These are phyloP conservation scores for Grammomys surdaster DNA, from an alignment of 2,113 vertebrate genomes.

Conservation along the genomic window DNA sequence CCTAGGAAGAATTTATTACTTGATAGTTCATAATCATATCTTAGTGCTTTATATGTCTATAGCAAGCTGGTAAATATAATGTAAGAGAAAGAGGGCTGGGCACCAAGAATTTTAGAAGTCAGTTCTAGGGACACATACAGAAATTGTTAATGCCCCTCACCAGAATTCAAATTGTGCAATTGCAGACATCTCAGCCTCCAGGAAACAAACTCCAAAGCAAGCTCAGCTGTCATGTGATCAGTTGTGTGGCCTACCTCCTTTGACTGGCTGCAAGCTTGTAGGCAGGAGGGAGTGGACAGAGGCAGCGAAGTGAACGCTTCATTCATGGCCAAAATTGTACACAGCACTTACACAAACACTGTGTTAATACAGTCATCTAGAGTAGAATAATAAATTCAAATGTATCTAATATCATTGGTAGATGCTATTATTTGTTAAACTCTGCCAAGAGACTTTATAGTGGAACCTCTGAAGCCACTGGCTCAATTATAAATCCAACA, in stretches of 20 bases:
- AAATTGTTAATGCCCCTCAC: slow-evolving; percentile 34
- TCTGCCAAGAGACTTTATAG: slow-evolving; percentile 61
- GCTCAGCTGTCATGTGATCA: slow-evolving; percentile 17
- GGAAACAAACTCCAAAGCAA: slow-evolving; percentile 48
- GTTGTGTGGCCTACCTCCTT: slow-evolving; percentile 35
- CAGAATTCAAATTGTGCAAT: not conserved
- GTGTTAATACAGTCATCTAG: slow-evolving; percentile 50
- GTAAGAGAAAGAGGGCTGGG: not conserved
- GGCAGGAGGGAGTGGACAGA: slow-evolving; percentile 21
- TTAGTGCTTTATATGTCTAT: not conserved
- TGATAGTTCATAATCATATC: not conserved
- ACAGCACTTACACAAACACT: not conserved
- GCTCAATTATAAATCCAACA: not conserved
- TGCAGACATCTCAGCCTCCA: slow-evolving; percentile 29
- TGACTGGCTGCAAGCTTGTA: slow-evolving; percentile 7
- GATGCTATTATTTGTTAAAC: slow-evolving; percentile 64
- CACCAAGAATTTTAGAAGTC: slow-evolving; percentile 56
- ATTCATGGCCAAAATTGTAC: slow-evolving; percentile 60
- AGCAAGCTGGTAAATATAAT: not conserved
- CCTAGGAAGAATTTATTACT: not conserved
- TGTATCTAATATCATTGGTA: slow-evolving; percentile 53
- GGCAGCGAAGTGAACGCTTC: slow-evolving; percentile 20
- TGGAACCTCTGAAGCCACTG: not conserved
- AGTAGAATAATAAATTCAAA: slow-evolving; percentile 66
- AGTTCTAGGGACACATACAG: slow-evolving; percentile 21